Conservation (phyloP, 1,140 invertebrate genomes). For the Chlorops oryzae region DNA sequence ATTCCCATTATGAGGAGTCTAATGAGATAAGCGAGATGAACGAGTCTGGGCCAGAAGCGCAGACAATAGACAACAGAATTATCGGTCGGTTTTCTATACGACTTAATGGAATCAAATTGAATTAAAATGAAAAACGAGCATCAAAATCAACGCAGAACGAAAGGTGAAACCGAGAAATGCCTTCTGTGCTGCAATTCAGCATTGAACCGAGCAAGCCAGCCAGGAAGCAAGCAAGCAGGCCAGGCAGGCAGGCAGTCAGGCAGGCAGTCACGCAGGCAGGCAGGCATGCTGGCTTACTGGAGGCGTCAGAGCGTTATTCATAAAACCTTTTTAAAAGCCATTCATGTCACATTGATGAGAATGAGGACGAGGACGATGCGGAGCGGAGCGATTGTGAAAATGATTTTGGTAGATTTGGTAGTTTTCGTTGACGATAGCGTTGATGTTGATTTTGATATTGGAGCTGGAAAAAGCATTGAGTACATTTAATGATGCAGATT, state of each 20-base stretch:
- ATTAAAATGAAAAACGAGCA: neutral
- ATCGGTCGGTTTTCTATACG: too few species aligned
- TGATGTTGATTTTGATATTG: slow-evolving; percentile 6
- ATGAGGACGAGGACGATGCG: neutral
- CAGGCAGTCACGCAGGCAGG: neutral
- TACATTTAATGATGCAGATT: too few species aligned
- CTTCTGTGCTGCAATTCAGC: neutral
- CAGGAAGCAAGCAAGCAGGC: too few species aligned
- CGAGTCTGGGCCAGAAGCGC: neutral
- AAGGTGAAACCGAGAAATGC: slow-evolving; percentile 5
- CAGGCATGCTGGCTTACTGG: neutral
- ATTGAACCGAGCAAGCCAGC: neutral
- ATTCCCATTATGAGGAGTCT: slow-evolving; percentile 2
- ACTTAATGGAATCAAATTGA: too few species aligned
- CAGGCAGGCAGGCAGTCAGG: neutral
- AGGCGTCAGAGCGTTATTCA: slow-evolving; percentile 10
- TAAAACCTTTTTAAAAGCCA: slow-evolving; percentile 13
- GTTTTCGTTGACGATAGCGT: slow-evolving; percentile 5
- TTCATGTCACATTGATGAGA: neutral
- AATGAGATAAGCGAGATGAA: slow-evolving; percentile 2
- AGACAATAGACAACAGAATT: too few species aligned
- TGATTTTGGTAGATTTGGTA: neutral
- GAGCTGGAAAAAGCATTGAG: slow-evolving; percentile 2
- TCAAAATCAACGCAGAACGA: neutral
- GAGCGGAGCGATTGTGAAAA: neutral